Evolutionary conservation across 1,140 invertebrate genomes (phyloP), one percentile per base, ranked within the genome.

Genomic region (Charaxes varanes): DNA sequence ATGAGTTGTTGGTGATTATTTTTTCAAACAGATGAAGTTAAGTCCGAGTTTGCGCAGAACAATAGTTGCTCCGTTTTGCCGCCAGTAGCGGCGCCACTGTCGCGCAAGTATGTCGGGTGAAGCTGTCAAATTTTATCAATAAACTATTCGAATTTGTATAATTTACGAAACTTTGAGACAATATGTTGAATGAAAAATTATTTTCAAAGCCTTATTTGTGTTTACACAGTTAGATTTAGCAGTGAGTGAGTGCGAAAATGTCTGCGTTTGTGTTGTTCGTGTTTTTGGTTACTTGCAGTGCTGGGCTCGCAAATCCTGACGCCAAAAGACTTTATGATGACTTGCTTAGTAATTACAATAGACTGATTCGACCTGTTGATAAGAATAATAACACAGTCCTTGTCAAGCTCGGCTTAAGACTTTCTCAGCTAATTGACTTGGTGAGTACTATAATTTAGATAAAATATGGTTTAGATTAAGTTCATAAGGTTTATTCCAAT

Each of bases 381-480:
- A 95, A 97, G 76, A 97, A 96, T 72, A 95, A 92, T 2, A 94
- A 98, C 67, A 95, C 93, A n/a, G 91, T 97, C 6, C 87, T 96
- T 12, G 96, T 98, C 23, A 96, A 96, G 74, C 85, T 99, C 16
- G 96, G 96, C 10, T 86, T 99, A 12, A 86, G 96, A 27, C 86
- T 99, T 30, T 97, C 96, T 0, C 97, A 99, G 77, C 91, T 99
- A 41, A 97, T 98, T 67, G 97, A 98, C 87, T 87, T 97, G 88
- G 95, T 94, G 87, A 93, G 89, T 89, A 19, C n/a, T n/a, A n/a
- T n/a, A n/a, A n/a, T n/a, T n/a, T n/a, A n/a, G n/a, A n/a, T n/a
- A n/a, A n/a, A n/a, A n/a, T n/a, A n/a, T n/a, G n/a, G n/a, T n/a
- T n/a, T n/a, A n/a, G n/a, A n/a, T n/a, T n/a, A n/a, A n/a, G n/a